These are phyloP conservation scores for Molossus alvarezi DNA, from an alignment of 2,797 vertebrate species.

Conservation along the genomic window DNA sequence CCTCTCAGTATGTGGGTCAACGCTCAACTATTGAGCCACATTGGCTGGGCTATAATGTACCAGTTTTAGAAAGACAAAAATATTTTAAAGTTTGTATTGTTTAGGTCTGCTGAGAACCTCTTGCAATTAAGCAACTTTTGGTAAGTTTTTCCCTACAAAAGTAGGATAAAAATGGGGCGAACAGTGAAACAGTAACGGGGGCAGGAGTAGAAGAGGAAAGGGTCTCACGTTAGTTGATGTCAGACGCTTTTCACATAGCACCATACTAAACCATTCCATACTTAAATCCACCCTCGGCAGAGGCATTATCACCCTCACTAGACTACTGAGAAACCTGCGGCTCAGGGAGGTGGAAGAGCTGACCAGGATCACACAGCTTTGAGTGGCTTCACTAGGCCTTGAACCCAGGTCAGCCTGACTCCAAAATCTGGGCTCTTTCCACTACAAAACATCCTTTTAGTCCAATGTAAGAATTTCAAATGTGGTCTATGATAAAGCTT, in stretches of 20 bases:
- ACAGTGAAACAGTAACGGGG: not conserved
- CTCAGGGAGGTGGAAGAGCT: not conserved
- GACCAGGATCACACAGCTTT: not conserved
- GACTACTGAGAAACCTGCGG: not conserved
- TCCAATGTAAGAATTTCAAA: not conserved
- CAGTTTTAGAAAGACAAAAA: slow-evolving; percentile 23
- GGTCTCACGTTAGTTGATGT: no score
- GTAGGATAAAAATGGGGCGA: not conserved
- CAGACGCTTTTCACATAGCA: not conserved
- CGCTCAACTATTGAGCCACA: no score
- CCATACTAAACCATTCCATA: not conserved
- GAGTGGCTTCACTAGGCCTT: no score
- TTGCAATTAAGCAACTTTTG: not conserved
- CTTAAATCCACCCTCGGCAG: not conserved
- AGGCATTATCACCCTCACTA: not conserved
- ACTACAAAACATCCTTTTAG: not conserved
- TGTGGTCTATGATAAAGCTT: not conserved
- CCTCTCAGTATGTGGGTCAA: no score
- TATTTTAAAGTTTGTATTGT: not conserved
- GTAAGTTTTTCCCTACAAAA: slow-evolving; percentile 2
- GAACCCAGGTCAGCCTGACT: not conserved
- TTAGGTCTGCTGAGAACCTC: not conserved
- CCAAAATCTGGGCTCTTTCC: not conserved
- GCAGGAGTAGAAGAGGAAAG: not conserved
- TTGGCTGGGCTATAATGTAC: not conserved